Percentiles rank a stretch among this genome's conserved stretches.
phyloP scores from a whole-genome alignment of 23 tunicate species.

The Halocynthia aurantium region DNA sequence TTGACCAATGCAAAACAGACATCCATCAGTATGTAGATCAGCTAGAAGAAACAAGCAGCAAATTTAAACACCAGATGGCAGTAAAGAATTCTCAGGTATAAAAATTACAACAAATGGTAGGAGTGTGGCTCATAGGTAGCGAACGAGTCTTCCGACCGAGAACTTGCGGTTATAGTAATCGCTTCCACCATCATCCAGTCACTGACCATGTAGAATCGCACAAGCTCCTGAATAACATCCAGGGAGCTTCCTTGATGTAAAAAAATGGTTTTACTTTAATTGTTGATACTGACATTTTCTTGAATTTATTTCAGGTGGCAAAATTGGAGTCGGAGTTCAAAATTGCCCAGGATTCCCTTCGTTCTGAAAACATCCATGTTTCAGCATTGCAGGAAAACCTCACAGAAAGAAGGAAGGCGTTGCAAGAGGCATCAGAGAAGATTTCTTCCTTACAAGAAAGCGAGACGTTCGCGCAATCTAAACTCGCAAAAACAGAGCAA shows the following conservation, averaged over 20 bases:
- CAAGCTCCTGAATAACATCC: too few relatives aligned
- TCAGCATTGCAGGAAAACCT: slow-evolving; percentile 33
- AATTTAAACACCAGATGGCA: slow-evolving; percentile 44
- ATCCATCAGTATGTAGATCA: slow-evolving; percentile 29
- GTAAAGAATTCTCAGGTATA: slow-evolving; percentile 43
- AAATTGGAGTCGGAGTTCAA: slow-evolving; percentile 44
- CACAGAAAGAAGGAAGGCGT: slow-evolving; percentile 33
- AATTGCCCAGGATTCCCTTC: slow-evolving; percentile 23
- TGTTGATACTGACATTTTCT: not conserved
- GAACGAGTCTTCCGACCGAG: too few relatives aligned
- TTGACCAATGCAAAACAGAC: slow-evolving; percentile 50
- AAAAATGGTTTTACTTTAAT: not conserved
- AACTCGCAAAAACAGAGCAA: slow-evolving; percentile 47
- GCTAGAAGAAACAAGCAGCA: slow-evolving; percentile 36
- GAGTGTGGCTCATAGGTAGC: too few relatives aligned
- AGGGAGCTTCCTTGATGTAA: not conserved
- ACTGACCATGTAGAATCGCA: too few relatives aligned
- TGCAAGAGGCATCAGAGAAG: slow-evolving; percentile 36
- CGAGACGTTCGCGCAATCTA: slow-evolving; percentile 29
- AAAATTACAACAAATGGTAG: too few relatives aligned
- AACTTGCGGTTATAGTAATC: too few relatives aligned
- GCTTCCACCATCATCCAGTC: too few relatives aligned
- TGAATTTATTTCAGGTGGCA: slow-evolving; percentile 24
- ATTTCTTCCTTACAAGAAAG: slow-evolving; percentile 41
- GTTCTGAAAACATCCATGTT: slow-evolving; percentile 23